Conservation (phyloP, 2,797 vertebrate genomes). For the Champsocephalus gunnari region DNA sequence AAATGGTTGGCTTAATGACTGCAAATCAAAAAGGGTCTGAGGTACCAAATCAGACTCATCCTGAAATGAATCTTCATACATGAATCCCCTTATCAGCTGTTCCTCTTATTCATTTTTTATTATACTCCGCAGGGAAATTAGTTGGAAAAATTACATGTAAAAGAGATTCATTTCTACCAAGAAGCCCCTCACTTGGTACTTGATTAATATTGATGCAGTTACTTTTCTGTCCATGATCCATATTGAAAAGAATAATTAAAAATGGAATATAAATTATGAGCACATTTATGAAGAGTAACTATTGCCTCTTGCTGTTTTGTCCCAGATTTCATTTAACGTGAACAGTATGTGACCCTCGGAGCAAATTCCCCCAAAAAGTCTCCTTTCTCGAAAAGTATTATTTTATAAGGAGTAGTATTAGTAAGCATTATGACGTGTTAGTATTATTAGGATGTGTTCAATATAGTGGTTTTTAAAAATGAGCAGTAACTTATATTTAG, state of each 20-base stretch:
- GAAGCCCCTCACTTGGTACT: conserved; percentile 55
- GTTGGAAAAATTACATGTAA: conserved; percentile 75
- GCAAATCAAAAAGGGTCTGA: conserved; percentile 64
- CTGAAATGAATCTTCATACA: conserved; percentile 64
- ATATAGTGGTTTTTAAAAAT: neutral
- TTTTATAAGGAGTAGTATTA: no score
- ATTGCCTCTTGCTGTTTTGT: neutral
- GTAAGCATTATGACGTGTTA: no score
- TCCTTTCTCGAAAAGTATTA: no score
- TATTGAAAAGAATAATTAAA: conserved; percentile 35
- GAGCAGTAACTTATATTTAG: neutral
- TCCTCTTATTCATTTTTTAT: conserved; percentile 74
- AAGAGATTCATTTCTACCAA: conserved; percentile 66
- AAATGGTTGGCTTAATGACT: conserved; percentile 67
- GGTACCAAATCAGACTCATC: conserved; percentile 62
- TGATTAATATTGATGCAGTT: conserved; percentile 49
- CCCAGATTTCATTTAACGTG: neutral
- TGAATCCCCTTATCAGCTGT: conserved; percentile 76
- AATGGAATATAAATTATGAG: conserved; percentile 7
- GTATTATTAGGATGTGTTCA: no score
- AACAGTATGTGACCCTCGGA: neutral
- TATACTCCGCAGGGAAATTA: conserved; percentile 80
- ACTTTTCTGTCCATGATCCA: conserved; percentile 38
- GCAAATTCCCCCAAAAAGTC: neutral
- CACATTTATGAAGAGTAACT: conserved; percentile 9